Conservation (phyloP, 2,888 invertebrate species). For the Arge pagana region DNA sequence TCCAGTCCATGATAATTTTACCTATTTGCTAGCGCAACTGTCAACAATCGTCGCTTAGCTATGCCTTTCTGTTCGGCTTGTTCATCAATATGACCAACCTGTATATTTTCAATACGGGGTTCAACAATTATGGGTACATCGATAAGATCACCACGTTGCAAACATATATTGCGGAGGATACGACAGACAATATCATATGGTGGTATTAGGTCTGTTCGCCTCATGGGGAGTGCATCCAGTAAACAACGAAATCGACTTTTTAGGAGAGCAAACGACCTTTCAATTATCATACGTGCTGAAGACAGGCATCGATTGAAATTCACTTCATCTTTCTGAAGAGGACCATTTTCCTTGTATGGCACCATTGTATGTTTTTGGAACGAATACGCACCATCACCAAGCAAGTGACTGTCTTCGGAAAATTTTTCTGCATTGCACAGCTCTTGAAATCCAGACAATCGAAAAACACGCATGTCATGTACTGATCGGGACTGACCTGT, state of each 20-base stretch:
- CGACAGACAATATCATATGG: neutral
- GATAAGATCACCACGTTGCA: conserved; percentile 1
- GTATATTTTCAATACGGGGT: neutral
- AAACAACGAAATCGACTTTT: conserved; percentile 18
- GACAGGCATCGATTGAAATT: conserved; percentile 26
- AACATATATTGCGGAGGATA: conserved; percentile 4
- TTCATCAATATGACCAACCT: neutral
- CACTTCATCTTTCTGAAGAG: conserved; percentile 20
- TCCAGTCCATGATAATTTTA: no score
- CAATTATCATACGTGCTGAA: conserved; percentile 23
- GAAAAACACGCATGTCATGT: conserved; percentile 27
- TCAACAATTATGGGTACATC: conserved; percentile 1
- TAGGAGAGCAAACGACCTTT: conserved; percentile 23
- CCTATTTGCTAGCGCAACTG: neutral
- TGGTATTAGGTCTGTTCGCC: conserved; percentile 4
- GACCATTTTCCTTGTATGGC: conserved; percentile 28
- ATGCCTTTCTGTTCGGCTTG: neutral
- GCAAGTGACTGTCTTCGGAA: conserved; percentile 23
- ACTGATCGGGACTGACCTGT: conserved; percentile 28
- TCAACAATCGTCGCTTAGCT: neutral
- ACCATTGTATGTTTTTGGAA: conserved; percentile 26
- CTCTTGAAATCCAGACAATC: conserved; percentile 24
- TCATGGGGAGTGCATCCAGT: conserved; percentile 7
- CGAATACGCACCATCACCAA: conserved; percentile 28
- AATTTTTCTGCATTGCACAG: conserved; percentile 9